phyloP scores from a whole-genome alignment of 2,113 vertebrate genomes.

The Thomomys bottae region DNA sequence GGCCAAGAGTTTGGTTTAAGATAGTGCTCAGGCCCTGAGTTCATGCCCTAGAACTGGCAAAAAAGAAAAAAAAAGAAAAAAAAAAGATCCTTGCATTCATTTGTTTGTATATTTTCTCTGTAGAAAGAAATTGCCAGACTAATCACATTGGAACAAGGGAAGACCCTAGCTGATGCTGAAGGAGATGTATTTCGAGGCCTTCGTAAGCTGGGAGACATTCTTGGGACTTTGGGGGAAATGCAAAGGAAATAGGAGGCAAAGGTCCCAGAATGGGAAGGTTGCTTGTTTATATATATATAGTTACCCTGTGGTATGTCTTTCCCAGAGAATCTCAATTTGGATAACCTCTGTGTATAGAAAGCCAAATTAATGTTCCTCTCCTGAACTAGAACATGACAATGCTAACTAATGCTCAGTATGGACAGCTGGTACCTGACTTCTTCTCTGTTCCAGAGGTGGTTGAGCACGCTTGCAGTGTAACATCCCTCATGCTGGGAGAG shows the following conservation, averaged over 20 bases:
- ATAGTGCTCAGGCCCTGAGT: no score
- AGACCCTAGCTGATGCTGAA: slow-evolving; percentile 97
- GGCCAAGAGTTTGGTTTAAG: no score
- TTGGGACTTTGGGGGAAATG: slow-evolving; percentile 62
- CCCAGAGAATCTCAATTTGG: slow-evolving; percentile 10
- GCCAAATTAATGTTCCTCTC: not conserved
- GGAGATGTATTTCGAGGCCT: slow-evolving; percentile 98
- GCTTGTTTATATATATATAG: slow-evolving; percentile 33
- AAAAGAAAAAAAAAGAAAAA: no score
- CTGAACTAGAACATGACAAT: not conserved
- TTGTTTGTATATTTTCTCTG: slow-evolving; percentile 79
- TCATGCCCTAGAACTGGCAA: no score
- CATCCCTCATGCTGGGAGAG: slow-evolving; percentile 96
- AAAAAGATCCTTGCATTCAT: slow-evolving; percentile 35
- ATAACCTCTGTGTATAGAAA: not conserved
- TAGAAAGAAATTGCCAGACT: slow-evolving; percentile 96
- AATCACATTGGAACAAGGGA: slow-evolving; percentile 97
- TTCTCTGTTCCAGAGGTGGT: slow-evolving; percentile 93
- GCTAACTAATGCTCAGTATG: not conserved
- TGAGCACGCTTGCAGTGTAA: slow-evolving; percentile 96
- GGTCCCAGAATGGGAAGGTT: not conserved
- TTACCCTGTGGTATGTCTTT: not conserved
- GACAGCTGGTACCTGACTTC: not conserved
- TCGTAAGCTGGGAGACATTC: slow-evolving; percentile 89
- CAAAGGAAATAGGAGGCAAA: slow-evolving; percentile 50